Evolutionary conservation across 2,113 vertebrate genomes (phyloP).

Genomic region (Notechis scutatus): DNA sequence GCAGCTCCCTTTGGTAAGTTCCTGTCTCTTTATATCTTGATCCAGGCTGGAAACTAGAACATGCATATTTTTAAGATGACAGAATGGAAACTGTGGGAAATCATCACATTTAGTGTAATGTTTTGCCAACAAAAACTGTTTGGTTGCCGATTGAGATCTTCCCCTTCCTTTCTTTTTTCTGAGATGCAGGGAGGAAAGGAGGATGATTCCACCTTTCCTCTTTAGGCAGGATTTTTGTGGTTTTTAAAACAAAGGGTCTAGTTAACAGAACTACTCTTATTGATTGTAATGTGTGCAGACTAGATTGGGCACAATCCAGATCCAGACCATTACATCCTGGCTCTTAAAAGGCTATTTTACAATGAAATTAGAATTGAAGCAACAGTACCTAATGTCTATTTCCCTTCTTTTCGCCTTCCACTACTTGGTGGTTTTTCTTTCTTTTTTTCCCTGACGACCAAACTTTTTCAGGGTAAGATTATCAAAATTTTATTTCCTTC

Average conservation of each 20-base stretch:
- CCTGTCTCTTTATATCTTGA: neutral
- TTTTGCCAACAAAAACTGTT: slow-evolving; percentile 12
- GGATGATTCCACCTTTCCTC: slow-evolving; percentile 11
- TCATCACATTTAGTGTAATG: slow-evolving; percentile 17
- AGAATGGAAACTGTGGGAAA: slow-evolving; percentile 9
- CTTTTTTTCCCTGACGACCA: neutral
- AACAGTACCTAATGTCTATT: no score
- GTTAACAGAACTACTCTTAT: neutral
- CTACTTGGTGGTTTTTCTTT: neutral
- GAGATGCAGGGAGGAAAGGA: neutral
- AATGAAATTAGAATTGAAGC: neutral
- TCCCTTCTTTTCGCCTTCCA: neutral
- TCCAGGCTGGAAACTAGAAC: slow-evolving; percentile 10
- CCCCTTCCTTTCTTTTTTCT: neutral
- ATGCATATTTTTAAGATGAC: slow-evolving; percentile 14
- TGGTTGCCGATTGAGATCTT: neutral
- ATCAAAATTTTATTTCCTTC: neutral
- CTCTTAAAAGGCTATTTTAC: neutral
- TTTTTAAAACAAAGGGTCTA: neutral
- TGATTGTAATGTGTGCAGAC: neutral
- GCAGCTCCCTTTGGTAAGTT: neutral
- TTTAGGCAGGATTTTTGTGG: slow-evolving; percentile 2
- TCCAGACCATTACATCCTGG: neutral
- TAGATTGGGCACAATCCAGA: neutral
- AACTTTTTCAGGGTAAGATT: neutral